Conservation (phyloP, 2,113 vertebrate genomes). For the Sterrhoptilus dennistouni region DNA sequence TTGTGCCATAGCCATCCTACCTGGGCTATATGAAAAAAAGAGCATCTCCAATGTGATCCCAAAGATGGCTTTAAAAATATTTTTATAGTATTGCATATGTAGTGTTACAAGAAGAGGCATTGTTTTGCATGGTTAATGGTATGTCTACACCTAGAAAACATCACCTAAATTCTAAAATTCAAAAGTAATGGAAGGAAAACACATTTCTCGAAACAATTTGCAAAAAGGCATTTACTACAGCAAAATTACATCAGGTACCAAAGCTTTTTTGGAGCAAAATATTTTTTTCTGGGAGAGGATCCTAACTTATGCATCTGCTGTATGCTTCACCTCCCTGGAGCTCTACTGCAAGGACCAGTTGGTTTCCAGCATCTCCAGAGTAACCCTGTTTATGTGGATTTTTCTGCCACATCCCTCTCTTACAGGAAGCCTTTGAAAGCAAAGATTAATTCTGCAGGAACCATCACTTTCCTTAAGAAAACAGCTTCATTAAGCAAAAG, state of each 20-base stretch:
- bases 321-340: neutral
- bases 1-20: neutral
- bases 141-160: neutral
- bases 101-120: neutral
- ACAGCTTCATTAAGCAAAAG: neutral
- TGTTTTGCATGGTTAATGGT: neutral
- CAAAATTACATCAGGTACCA: neutral
- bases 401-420: neutral
- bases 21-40: neutral
- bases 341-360: neutral
- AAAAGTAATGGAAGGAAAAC: neutral
- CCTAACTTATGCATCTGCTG: neutral
- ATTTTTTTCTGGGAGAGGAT: neutral
- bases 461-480: neutral
- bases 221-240: neutral
- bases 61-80: neutral
- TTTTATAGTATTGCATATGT: neutral
- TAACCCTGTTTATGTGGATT: neutral
- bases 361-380: neutral
- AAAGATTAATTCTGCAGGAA: neutral
- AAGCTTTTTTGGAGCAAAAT: neutral
- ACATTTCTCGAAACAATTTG: neutral
- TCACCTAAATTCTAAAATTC: neutral
- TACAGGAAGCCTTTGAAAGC: neutral
- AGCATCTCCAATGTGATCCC: neutral